A percentile compares a stretch with the other conserved stretches of the same genome.
Conservation (phyloP, 2,888 invertebrate genomes). For the Hartigia nigra region DNA sequence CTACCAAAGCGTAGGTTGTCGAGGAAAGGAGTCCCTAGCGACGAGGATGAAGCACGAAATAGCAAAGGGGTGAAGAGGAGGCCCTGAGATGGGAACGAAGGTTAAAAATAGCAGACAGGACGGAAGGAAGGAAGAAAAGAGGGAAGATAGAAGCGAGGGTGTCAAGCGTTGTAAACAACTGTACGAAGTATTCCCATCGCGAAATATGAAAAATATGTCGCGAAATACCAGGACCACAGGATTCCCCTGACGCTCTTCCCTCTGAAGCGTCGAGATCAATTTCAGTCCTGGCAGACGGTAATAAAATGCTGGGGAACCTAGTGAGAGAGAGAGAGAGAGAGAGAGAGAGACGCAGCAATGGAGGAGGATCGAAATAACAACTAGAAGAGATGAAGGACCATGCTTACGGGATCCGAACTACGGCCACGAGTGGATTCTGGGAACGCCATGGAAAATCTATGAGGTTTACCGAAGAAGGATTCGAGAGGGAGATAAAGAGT, state of each 20-base stretch:
- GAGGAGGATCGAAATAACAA: background rate
- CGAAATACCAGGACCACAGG: slow-evolving; percentile 18
- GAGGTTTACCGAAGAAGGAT: background rate
- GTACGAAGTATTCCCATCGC: slow-evolving; percentile 15
- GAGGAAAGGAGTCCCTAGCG: background rate
- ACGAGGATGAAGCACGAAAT: background rate
- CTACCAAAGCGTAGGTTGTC: background rate
- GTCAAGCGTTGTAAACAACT: slow-evolving; percentile 26
- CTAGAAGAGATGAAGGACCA: background rate
- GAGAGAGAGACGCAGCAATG: background rate
- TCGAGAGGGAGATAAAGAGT: background rate
- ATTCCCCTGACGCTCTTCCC: slow-evolving; percentile 6
- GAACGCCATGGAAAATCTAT: background rate
- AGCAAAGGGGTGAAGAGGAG: background rate
- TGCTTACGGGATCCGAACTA: background rate
- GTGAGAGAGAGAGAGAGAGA: background rate
- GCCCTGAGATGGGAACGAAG: background rate
- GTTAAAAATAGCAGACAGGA: background rate
- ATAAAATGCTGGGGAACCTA: background rate
- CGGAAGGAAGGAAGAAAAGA: background rate
- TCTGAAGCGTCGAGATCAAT: slow-evolving; percentile 23
- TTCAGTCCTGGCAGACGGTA: slow-evolving; percentile 8
- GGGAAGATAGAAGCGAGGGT: background rate
- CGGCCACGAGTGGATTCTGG: background rate
- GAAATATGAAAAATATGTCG: slow-evolving; percentile 26